Evolutionary conservation across 2,888 invertebrate genomes (phyloP).

Genomic region (Plutella xylostella): DNA sequence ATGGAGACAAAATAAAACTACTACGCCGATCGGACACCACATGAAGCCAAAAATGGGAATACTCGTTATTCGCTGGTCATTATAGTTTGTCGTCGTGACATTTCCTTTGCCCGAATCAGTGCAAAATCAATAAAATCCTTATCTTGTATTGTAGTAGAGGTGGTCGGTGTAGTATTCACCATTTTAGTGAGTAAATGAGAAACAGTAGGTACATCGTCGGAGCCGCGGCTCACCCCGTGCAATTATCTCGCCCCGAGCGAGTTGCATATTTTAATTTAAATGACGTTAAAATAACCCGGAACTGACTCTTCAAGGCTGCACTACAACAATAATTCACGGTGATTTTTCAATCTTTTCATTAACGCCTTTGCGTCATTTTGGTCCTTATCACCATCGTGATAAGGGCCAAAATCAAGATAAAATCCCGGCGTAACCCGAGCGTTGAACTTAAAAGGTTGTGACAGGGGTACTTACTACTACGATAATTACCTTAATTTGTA

Average conservation of each 20-base stretch:
- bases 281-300: constrained; percentile 59
- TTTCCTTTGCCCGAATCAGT: constrained; percentile 25
- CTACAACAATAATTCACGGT: constrained; percentile 45
- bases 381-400: constrained; percentile 30
- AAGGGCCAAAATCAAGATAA: constrained; percentile 33
- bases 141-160: constrained; percentile 10
- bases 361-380: too few species aligned
- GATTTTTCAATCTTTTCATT: constrained; percentile 32
- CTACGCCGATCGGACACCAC: not conserved
- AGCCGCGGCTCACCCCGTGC: constrained; percentile 25
- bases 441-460: constrained; percentile 65
- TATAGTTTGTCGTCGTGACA: not conserved
- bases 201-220: constrained; percentile 3
- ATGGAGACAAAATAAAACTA: not conserved
- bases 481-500: constrained; percentile 64
- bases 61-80: not conserved
- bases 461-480: constrained; percentile 60
- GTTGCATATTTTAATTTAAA: constrained; percentile 47
- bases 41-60: constrained; percentile 2
- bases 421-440: constrained; percentile 37
- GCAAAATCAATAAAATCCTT: constrained; percentile 22
- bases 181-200: constrained; percentile 15
- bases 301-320: constrained; percentile 44
- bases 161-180: constrained; percentile 17
- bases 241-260: constrained; percentile 39